Evolutionary conservation across 2,888 invertebrate species (phyloP).

Genomic region (Molorchus minor): DNA sequence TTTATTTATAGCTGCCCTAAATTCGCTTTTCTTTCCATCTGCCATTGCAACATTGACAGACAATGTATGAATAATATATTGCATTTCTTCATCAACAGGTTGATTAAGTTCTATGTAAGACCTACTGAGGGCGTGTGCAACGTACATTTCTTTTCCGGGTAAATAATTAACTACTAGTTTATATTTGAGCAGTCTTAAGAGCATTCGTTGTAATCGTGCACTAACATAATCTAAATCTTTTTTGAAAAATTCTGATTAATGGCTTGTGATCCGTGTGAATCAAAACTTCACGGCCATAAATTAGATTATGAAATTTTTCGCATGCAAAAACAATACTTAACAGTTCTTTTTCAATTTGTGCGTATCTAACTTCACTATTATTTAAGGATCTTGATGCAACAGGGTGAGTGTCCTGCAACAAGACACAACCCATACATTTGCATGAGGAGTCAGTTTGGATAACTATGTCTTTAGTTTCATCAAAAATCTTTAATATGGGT

Average conservation of each 20-base stretch:
- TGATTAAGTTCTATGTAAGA: constrained; percentile 5
- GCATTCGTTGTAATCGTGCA: constrained; percentile 3
- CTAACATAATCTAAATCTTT: constrained; percentile 11
- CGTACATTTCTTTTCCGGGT: constrained; percentile 14
- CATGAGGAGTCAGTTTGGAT: constrained; percentile 35
- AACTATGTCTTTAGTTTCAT: constrained; percentile 23
- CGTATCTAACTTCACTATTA: constrained; percentile 40
- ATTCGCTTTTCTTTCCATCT: background rate
- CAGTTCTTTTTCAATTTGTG: constrained; percentile 52
- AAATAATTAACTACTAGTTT: background rate
- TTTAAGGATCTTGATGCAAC: constrained; percentile 33
- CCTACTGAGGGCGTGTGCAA: constrained; percentile 24
- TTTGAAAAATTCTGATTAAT: background rate
- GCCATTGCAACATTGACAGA: constrained; percentile 10
- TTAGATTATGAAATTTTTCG: constrained; percentile 7
- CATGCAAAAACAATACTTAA: constrained; percentile 1
- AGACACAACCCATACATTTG: constrained; percentile 30
- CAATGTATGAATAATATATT: constrained; percentile 13
- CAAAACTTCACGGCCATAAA: constrained; percentile 2
- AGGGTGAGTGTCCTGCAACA: constrained; percentile 37
- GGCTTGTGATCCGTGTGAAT: constrained; percentile 9
- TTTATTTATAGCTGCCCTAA: background rate
- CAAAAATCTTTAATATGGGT: constrained; percentile 33
- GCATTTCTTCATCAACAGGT: background rate
- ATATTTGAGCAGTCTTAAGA: constrained; percentile 5